Base-by-base conservation (phyloP, 2,797 vertebrate genomes). In the Acipenser transmontanus region DNA sequence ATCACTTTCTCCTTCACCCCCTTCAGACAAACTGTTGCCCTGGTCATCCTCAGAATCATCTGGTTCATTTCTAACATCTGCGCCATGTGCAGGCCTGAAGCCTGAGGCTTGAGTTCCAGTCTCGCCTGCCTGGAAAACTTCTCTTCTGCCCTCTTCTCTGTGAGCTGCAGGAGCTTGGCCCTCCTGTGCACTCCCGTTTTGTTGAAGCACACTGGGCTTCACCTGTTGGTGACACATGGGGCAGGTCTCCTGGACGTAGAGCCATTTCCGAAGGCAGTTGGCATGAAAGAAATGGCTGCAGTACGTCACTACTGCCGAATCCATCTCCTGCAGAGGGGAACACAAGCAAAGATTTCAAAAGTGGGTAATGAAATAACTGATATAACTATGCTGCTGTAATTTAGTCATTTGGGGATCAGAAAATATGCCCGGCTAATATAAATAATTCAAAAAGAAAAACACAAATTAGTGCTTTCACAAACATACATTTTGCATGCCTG, bases 171-270 rank as follows among this genome's bases (percentile, higher is more conserved):
- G 67, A 9, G 73, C 52, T 0, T 70, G 73, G 7, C 59, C 7
- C 2, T 74, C 72, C 1, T 34, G 76, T 6, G 77, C 63, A 62
- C 69, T 65, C 47, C 70, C 47, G 60, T 47, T 66, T 11, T 66
- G 74, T 12, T 0, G 66, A 0, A 66, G 47, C 0, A 66, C n/a
- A 1, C 66, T 67, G 0, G 82, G 83, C 8, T 76, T 82, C 17
- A 94, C 82, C 0, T 73, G 75, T 47, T 91, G 87, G 76, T 94
- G 93, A 64, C 93, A 95, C 91, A 94, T 87, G 50, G 93, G 93
- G 54, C 93, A 94, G 1, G 91, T 90, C 77, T 93, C 91, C 82
- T 93, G 92, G 51, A 95, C 87, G 0, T 93, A 93, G 8, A 95
- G 82, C 93, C 92, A 93, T 78, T 93, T 91, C 62, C 89, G 86